Percentiles rank a stretch among this genome's conserved stretches.
phyloP scores from a whole-genome alignment of 2,888 invertebrate genomes.

The Deilephila elpenor region DNA sequence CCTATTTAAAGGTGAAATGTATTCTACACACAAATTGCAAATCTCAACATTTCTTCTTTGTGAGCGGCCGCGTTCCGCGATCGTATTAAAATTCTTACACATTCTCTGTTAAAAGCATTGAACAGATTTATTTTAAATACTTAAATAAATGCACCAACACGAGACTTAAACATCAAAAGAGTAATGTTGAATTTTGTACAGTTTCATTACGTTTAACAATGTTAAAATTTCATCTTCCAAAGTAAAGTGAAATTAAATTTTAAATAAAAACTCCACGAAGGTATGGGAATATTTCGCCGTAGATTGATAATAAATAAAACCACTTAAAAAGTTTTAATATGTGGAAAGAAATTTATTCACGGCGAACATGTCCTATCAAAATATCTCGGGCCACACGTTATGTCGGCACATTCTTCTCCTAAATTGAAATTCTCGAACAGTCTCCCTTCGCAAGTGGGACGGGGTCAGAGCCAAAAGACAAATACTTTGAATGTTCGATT shows the following conservation, averaged over 20 bases:
- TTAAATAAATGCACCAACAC: neutral
- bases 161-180: neutral
- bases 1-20: neutral
- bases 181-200: neutral
- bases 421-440: slow-evolving; percentile 85
- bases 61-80: neutral
- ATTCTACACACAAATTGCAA: neutral
- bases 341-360: slow-evolving; percentile 83
- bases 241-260: neutral
- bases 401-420: slow-evolving; percentile 85
- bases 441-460: slow-evolving; percentile 75
- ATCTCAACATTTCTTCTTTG: slow-evolving; percentile 5
- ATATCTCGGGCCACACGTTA: slow-evolving; percentile 85
- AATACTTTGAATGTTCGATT: slow-evolving; percentile 82
- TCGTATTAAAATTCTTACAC: slow-evolving; percentile 2
- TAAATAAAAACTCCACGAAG: neutral
- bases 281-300: slow-evolving; percentile 17
- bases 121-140: neutral
- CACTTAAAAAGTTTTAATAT: slow-evolving; percentile 81
- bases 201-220: neutral
- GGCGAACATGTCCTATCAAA: slow-evolving; percentile 84
- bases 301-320: slow-evolving; percentile 68
- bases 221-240: slow-evolving; percentile 2
- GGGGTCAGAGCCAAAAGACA: slow-evolving; percentile 82
- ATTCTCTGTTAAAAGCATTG: neutral